Conservation (phyloP, 2,113 vertebrate species). For the Artemisiospiza belli region DNA sequence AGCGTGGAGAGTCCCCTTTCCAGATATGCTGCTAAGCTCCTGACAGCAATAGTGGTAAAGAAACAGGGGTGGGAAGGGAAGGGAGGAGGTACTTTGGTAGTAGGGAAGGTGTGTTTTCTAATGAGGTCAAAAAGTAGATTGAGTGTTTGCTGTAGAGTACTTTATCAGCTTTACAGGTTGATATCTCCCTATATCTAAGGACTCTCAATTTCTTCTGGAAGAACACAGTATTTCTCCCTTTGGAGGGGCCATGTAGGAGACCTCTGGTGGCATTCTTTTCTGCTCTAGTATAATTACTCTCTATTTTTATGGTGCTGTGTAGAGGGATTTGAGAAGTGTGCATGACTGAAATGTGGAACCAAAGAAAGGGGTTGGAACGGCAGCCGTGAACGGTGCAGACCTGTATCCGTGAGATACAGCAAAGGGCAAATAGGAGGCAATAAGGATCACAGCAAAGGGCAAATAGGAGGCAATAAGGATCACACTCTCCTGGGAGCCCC, state of each 20-base stretch:
- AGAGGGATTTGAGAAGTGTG: neutral
- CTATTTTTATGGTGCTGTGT: neutral
- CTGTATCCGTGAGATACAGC: neutral
- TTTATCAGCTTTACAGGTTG: neutral
- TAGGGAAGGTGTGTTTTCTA: neutral
- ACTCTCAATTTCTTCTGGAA: neutral
- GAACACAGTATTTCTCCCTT: neutral
- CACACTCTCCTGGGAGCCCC: neutral
- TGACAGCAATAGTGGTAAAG: neutral
- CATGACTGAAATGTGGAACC: neutral
- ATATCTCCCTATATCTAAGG: neutral
- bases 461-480: neutral
- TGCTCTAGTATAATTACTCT: neutral
- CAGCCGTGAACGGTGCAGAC: neutral
- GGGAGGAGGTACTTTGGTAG: neutral
- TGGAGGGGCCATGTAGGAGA: neutral
- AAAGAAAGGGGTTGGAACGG: neutral
- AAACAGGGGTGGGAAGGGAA: neutral
- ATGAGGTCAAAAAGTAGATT: neutral
- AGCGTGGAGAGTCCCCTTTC: neutral
- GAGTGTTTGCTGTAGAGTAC: neutral
- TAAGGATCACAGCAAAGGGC: no score
- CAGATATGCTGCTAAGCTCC: neutral
- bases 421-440: neutral
- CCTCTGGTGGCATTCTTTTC: neutral